These are phyloP conservation scores for Dolomedes plantarius DNA, from an alignment of 2,888 invertebrate species.

Conservation along the genomic window DNA sequence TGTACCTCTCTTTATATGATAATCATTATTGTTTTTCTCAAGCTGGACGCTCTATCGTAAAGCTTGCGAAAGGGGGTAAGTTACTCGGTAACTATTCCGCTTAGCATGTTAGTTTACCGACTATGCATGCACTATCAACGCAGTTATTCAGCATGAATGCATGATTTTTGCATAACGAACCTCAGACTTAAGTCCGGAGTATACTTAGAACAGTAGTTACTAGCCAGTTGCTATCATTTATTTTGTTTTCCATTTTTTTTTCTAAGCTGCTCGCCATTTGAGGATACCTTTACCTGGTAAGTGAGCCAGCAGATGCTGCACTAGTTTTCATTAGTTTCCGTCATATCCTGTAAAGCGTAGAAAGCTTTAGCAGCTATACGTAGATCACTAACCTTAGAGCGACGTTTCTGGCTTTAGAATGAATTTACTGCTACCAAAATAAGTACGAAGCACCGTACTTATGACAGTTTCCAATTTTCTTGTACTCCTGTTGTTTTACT, in stretches of 20 bases:
- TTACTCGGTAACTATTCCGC: background rate
- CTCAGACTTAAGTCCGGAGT: background rate
- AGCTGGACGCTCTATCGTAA: slow-evolving; percentile 60
- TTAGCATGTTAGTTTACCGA: background rate
- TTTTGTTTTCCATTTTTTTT: slow-evolving; percentile 11
- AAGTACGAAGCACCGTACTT: too few relatives aligned
- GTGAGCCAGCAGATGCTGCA: slow-evolving; percentile 16
- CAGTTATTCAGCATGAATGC: background rate
- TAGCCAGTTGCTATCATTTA: background rate
- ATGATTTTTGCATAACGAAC: background rate
- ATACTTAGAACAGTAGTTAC: background rate
- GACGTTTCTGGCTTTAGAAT: too few relatives aligned
- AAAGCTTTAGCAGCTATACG: too few relatives aligned
- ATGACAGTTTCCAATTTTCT: too few relatives aligned
- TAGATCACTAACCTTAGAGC: too few relatives aligned
- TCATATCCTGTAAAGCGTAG: too few relatives aligned
- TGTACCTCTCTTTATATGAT: too few relatives aligned
- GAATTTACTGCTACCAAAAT: too few relatives aligned
- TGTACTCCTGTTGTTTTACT: too few relatives aligned
- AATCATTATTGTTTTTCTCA: slow-evolving; percentile 29
- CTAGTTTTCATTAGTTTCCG: too few relatives aligned
- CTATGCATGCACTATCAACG: background rate
- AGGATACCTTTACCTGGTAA: slow-evolving; percentile 59
- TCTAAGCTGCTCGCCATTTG: slow-evolving; percentile 56
- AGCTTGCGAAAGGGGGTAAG: slow-evolving; percentile 65